Base-by-base conservation (phyloP, 1,140 invertebrate genomes). In the Diabrotica undecimpunctata region DNA sequence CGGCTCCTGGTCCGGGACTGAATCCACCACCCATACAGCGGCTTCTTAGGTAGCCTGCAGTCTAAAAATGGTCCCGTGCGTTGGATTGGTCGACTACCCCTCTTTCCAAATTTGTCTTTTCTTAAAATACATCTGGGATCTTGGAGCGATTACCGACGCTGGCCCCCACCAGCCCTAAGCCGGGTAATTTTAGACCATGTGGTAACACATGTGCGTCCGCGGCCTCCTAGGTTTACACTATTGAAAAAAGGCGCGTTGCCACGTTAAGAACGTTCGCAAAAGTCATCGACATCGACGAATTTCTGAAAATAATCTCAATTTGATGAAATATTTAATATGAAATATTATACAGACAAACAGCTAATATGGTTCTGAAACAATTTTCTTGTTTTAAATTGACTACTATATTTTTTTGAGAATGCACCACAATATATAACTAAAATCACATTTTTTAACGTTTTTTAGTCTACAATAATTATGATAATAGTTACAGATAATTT, bases 91-190 rank as follows among this genome's bases (percentile, higher is more conserved):
- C 68, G 67, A 76, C 73, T 73, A 74, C 75, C 72, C 74, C 73
- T 74, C 83, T 83, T 83, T 84, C 87, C 87, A 88, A 88, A 88
- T 89, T 88, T 87, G 87, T 89, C 87, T 88, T 87, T 88, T 87
- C 86, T 84, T 83, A 82, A 89, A 90, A 89, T 89, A 89, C 85
- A 84, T 77, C 81, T 83, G 83, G 82, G 83, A 61, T 66, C 70
- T 68, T 61, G 63, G 13, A 54, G 35, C 54, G 38, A n/a, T n/a
- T n/a, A n/a, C n/a, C n/a, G n/a, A 36, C 35, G 37, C 51, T 51
- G 67, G 64, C 51, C 55, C 10, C 37, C 41, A 60, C 62, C 13
- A 52, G 59, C 54, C n/a, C 56, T 54, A 59, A 25, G 8, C 60
- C 46, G 59, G 67, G 36, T 72, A 72, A 72, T 72, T 72, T 64